These are phyloP conservation scores for Gonatopus flavifemur DNA, from an alignment of 1,140 invertebrate genomes.

Conservation along the genomic window DNA sequence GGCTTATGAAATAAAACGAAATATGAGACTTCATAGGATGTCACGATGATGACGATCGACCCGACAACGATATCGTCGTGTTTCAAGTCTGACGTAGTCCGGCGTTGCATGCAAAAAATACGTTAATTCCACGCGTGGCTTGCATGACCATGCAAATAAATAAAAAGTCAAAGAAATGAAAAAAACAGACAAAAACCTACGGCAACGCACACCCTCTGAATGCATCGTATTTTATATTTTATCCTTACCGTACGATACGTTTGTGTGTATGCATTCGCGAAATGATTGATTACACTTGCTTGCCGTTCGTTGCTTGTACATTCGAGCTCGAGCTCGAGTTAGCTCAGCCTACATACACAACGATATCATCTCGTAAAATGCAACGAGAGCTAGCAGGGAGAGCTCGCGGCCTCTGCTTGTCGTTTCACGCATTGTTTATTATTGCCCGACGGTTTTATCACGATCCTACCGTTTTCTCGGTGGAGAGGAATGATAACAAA, in stretches of 20 bases:
- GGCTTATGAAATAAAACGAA: too few species aligned
- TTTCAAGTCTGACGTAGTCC: constrained; percentile 22
- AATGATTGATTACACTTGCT: constrained; percentile 54
- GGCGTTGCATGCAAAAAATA: constrained; percentile 52
- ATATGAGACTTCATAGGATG: too few species aligned
- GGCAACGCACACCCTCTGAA: not conserved
- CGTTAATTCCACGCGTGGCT: constrained; percentile 51
- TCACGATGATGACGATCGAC: constrained; percentile 31
- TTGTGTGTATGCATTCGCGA: too few species aligned
- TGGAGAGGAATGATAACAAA: too few species aligned
- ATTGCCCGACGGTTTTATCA: constrained; percentile 53
- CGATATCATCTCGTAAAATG: constrained; percentile 52
- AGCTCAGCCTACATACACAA: not conserved
- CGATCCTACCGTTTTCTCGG: too few species aligned
- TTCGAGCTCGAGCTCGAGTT: constrained; percentile 9
- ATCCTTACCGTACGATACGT: too few species aligned
- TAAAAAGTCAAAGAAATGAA: constrained; percentile 42
- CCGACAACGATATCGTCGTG: constrained; percentile 30
- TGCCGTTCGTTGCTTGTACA: constrained; percentile 26
- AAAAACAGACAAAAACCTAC: constrained; percentile 23
- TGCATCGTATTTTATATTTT: constrained; percentile 45
- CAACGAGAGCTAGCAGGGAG: too few species aligned
- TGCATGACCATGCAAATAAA: constrained; percentile 56
- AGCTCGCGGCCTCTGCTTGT: constrained; percentile 42
- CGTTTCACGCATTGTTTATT: constrained; percentile 59